Evolutionary conservation across 1,140 invertebrate genomes (phyloP), one percentile per base, ranked within the genome.

Genomic region (Nephila pilipes): DNA sequence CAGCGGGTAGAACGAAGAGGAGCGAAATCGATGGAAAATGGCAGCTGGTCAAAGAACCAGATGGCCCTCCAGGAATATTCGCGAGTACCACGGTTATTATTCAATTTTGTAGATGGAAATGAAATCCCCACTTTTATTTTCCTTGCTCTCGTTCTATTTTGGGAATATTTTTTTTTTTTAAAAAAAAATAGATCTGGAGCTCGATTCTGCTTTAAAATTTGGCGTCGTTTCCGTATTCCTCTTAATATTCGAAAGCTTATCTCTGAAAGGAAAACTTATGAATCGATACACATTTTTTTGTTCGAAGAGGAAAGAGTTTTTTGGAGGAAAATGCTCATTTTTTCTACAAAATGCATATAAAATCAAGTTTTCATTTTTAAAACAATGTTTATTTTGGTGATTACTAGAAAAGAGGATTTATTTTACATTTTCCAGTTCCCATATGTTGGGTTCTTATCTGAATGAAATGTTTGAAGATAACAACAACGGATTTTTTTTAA

Each of bases 191-290:
- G 16, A 36, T 32, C 65, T 75, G 16, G 10, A 5, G 25, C 25
- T 75, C 25, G 65, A 75, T 75, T 75, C 29, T 75, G 29, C 65
- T 75, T 75, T 75, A 75, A 75, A 75, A 29, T 75, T 75, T 75
- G 65, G 65, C 29, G 25, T 25, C 65, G 65, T 75, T 75, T 75
- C 25, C 65, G 16, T 32, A 75, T 75, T 46, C 65, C 29, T 32
- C 29, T 75, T 75, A 75, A 75, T 75, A 75, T 75, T 75, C 65
- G 29, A 75, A 32, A 14, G 1, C 29, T 75, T 75, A 29, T 75
- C 65, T 75, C 65, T 18, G 65, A 29, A 65, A 46, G 57, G 18
- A 75, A 75, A 75, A 75, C 14, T 75, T 75, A 75, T 75, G 65
- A 75, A 75, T 32, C 65, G 65, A 25, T 75, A n/a, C n/a, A n/a